Percentiles rank a stretch among this genome's conserved stretches.
phyloP scores from a whole-genome alignment of 1,140 invertebrate genomes.

The Brachionus paranguensis region DNA sequence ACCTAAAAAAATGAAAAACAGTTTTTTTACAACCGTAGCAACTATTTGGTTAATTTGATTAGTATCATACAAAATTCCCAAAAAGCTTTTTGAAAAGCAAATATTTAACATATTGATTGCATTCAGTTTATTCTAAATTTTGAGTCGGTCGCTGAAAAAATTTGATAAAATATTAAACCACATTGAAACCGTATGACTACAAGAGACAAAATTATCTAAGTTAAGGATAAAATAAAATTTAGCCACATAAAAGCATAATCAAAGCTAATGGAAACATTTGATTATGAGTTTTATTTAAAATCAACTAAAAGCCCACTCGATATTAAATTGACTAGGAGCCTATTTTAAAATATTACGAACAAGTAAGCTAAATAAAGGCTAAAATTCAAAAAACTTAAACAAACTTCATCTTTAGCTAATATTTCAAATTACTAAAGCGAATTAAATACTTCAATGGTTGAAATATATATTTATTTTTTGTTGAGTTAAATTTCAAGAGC shows the following conservation, averaged over 20 bases:
- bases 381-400: not conserved
- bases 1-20: not conserved
- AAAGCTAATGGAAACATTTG: not conserved
- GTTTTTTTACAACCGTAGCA: not conserved
- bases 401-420: conserved; percentile 3
- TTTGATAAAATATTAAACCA: not conserved
- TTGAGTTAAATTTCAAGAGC: not conserved
- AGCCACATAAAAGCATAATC: not conserved
- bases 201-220: too few relatives aligned
- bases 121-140: not conserved
- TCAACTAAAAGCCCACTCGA: not conserved
- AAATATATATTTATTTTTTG: not conserved
- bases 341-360: not conserved
- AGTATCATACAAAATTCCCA: not conserved
- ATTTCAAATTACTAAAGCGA: conserved; percentile 18
- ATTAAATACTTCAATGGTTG: conserved; percentile 17
- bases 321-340: not conserved
- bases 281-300: not conserved
- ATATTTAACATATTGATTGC: not conserved
- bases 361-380: not conserved
- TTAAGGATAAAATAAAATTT: too few relatives aligned
- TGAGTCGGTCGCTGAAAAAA: not conserved
- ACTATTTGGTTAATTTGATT: not conserved
- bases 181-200: not conserved
- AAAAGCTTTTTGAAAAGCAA: not conserved